Base-by-base conservation (phyloP, 2,888 invertebrate genomes). In the Petrolisthes cinctipes region DNA sequence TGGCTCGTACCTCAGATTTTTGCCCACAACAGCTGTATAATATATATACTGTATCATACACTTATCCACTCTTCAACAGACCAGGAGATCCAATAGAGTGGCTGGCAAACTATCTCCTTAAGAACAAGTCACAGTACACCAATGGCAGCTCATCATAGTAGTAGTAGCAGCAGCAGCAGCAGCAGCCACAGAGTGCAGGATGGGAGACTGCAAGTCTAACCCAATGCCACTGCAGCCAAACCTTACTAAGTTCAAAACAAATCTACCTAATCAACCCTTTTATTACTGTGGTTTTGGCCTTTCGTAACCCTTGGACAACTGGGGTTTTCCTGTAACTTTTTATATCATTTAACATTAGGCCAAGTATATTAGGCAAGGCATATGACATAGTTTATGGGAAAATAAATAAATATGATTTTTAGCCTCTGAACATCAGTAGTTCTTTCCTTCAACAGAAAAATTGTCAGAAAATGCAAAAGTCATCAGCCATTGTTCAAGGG, bases 11-110 rank as follows among this genome's bases (percentile, higher is more conserved):
- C 1, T 66, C n/a, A 66, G 11, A 66, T 66, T 66, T 66, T 14
- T 66, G 66, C n/a, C n/a, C 14, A 66, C n/a, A 11, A n/a, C n/a
- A n/a, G 11, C 11, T 66, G 66, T 66, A 14, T 66, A n/a, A 66
- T 11, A 66, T n/a, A 66, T n/a, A 17, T 14, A 17, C 20, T 61
- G 9, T 1, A 56, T 61, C 14, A 57, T 14, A 11, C 5, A 14
- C 17, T 53, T 54, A n/a, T 85, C 17, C 0, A 76, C 56, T 71
- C 4, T 37, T 53, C 82, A 79, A n/a, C 91, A 93, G 97, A 73
- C 99, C 99, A 5, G 95, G 97, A 61, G 98, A 99, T 93, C 98
- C 99, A 3, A 97, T 99, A 91, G 97, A 96, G 92, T 99, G 96
- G 92, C 93, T 99, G 91, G 98, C 99, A 78, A 96, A 96, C 56